Evolutionary conservation across 2,113 vertebrate species (phyloP).

Genomic region (Alligator mississippiensis): DNA sequence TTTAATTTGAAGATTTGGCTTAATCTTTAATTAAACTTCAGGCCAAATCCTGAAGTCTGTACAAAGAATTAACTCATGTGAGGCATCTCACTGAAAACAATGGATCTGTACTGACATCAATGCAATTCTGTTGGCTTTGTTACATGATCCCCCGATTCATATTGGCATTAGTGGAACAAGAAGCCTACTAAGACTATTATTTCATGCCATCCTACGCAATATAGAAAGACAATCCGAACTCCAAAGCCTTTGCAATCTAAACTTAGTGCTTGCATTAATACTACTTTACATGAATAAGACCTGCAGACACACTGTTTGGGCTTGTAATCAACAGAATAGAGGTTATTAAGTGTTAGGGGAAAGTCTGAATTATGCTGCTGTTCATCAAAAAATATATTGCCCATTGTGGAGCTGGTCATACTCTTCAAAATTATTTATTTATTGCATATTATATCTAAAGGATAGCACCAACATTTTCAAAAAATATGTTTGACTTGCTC

Average conservation of each 20-base stretch:
- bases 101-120: not conserved
- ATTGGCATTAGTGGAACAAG: not conserved
- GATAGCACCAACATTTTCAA: not conserved
- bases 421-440: not conserved
- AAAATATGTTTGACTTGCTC: not conserved
- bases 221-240: not conserved
- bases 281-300: not conserved
- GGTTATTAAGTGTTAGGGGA: not conserved
- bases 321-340: not conserved
- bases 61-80: not conserved
- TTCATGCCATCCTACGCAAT: too few relatives aligned
- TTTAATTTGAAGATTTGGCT: not conserved
- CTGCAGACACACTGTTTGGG: not conserved
- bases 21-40: not conserved
- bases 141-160: not conserved
- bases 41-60: not conserved
- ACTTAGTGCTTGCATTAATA: too few relatives aligned
- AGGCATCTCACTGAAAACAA: not conserved
- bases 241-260: not conserved
- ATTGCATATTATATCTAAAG: not conserved
- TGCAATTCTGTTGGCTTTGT: not conserved
- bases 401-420: not conserved
- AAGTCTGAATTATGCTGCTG: not conserved
- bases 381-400: not conserved
- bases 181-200: not conserved